Evolutionary conservation across 2,888 invertebrate species (phyloP), one percentile per base, ranked within the genome.

Genomic region (Conchocele bisecta): DNA sequence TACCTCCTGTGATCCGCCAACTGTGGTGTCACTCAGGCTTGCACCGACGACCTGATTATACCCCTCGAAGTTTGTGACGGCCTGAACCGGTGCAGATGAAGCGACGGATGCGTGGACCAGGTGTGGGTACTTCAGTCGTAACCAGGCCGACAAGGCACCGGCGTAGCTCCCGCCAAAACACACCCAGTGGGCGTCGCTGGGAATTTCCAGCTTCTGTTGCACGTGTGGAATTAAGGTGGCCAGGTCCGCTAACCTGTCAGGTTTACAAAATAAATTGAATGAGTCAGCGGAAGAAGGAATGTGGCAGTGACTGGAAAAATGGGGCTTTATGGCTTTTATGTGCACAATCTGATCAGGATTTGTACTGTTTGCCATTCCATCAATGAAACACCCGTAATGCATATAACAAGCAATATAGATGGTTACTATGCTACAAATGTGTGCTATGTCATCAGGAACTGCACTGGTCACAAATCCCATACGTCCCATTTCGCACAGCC

Each of bases 141-240:
- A 84, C 86, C 86, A 86, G 29, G 86, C 86, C 13, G 86, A 85
- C 35, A 86, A 71, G 1, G 83, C 78, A 0, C 86, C 86, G 28
- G 86, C 80, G 57, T 86, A 86, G 44, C 84, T 84, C 1, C 86
- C 86, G 20, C 86, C 86, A 69, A 83, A 84, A 68, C 81, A 84
- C 11, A 86, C 77, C 86, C 86, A 86, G 9, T 60, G 73, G 22
- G 83, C 73, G 2, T 48, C 22, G 6, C 39, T 48, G 6, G 82
- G 63, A 7, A 86, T 64, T 3, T 70, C 65, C 57, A 79, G 82
- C 29, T 65, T 66, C 17, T 72, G 37, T 3, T 65, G 48, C 24
- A 81, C 75, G 31, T 73, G 73, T 1, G 39, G 51, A 37, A 83
- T 77, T 65, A 86, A 83, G 15, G 63, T 46, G 2, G 86, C 84